Conservation (phyloP, 2,113 vertebrate species). For the Hippocampus barbouri region DNA sequence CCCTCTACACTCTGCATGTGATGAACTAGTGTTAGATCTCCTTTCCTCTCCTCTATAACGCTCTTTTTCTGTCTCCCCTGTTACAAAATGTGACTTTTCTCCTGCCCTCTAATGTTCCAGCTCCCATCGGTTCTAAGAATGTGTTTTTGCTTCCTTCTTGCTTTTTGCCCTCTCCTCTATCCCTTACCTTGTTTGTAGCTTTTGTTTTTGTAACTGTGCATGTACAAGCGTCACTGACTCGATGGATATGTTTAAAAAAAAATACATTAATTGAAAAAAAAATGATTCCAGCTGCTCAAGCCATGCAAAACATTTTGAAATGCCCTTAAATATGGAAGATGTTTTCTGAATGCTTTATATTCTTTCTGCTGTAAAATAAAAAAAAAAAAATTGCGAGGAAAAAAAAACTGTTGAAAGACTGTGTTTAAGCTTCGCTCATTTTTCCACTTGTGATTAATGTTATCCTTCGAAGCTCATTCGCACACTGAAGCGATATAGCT, state of each 20-base stretch:
- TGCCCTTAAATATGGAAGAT: slow-evolving; percentile 99
- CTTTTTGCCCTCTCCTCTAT: slow-evolving; percentile 37
- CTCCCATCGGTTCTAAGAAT: slow-evolving; percentile 64
- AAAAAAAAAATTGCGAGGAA: slow-evolving; percentile 88
- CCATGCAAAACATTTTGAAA: slow-evolving; percentile 99
- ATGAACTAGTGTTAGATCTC: slow-evolving; percentile 97
- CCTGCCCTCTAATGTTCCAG: slow-evolving; percentile 51
- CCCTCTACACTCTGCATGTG: slow-evolving; percentile 99
- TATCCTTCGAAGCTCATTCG: neutral
- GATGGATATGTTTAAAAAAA: slow-evolving; percentile 95
- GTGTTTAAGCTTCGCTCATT: slow-evolving; percentile 38
- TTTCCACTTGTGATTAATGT: slow-evolving; percentile 29
- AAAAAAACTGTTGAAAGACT: slow-evolving; percentile 86
- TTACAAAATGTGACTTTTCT: slow-evolving; percentile 62
- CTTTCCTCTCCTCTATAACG: slow-evolving; percentile 77
- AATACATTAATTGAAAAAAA: slow-evolving; percentile 63
- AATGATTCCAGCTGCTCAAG: slow-evolving; percentile 98
- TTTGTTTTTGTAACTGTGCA: slow-evolving; percentile 99
- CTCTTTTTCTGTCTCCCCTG: slow-evolving; percentile 72
- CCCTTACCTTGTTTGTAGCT: slow-evolving; percentile 87
- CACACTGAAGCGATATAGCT: neutral
- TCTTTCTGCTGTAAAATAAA: slow-evolving; percentile 99
- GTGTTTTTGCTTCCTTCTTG: slow-evolving; percentile 57
- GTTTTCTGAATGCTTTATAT: slow-evolving; percentile 99
- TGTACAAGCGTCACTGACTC: slow-evolving; percentile 99